Conservation (phyloP, 2,888 invertebrate genomes). For the Elmis aenea region DNA sequence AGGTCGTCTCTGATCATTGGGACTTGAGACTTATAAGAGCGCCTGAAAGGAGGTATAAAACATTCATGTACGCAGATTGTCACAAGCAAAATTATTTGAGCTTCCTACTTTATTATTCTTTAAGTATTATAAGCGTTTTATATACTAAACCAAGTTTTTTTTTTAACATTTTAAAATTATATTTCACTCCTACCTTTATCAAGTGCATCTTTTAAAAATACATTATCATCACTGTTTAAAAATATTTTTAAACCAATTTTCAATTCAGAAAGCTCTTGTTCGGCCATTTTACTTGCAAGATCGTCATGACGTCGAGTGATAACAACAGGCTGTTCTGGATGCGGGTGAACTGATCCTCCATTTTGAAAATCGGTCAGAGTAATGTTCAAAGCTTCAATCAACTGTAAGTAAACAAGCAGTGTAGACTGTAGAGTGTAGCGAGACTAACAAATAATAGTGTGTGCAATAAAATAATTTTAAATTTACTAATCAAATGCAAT, state of each 20-base stretch:
- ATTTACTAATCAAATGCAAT: no score
- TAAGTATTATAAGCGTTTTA: background rate
- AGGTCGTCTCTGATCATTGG: no score
- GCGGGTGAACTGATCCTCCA: conserved; percentile 28
- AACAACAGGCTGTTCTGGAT: conserved; percentile 46
- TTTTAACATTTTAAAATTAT: conserved; percentile 18
- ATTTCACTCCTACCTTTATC: no score
- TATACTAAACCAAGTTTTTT: conserved; percentile 1
- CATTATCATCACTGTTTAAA: conserved; percentile 63
- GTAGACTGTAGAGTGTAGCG: no score
- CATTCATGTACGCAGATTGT: no score
- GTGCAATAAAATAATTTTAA: no score
- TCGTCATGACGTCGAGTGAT: conserved; percentile 60
- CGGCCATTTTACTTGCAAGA: conserved; percentile 58
- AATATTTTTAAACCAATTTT: conserved; percentile 87
- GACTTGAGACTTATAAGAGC: no score
- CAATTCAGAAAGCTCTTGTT: conserved; percentile 68
- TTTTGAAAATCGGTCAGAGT: conserved; percentile 49
- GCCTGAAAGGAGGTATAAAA: no score
- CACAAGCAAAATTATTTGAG: no score
- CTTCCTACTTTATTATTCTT: no score
- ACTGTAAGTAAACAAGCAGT: conserved; percentile 44
- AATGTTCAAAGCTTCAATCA: conserved; percentile 59
- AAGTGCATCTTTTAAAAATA: conserved; percentile 65
- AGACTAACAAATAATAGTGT: no score